These are phyloP conservation scores for Leptosomus discolor DNA, from an alignment of 2,113 vertebrate species.

Conservation along the genomic window DNA sequence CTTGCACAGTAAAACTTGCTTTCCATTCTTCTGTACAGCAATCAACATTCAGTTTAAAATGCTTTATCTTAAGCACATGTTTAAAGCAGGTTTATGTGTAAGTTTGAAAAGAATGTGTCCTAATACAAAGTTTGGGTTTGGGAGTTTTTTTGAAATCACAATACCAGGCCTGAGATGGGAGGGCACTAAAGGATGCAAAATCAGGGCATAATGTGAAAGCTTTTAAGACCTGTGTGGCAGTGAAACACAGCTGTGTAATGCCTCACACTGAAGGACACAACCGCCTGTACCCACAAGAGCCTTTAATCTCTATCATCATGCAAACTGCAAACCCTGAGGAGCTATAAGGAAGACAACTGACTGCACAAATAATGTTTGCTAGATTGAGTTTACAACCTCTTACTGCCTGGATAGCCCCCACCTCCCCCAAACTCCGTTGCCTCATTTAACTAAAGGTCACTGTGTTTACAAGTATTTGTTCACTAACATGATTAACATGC, in stretches of 20 bases:
- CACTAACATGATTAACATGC: not conserved
- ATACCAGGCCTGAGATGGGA: not conserved
- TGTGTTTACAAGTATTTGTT: not conserved
- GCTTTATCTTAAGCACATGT: not conserved
- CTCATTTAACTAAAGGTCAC: not conserved
- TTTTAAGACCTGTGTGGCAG: not conserved
- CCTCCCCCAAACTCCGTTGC: accelerated
- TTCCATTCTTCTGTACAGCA: not conserved
- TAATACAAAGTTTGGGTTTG: not conserved
- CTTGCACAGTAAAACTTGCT: not conserved
- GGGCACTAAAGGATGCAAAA: not conserved
- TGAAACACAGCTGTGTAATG: not conserved
- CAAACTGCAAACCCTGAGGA: not conserved
- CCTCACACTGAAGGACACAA: not conserved
- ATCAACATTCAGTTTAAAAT: not conserved
- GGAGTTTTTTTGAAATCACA: not conserved
- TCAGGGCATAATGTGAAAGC: not conserved
- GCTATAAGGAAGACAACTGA: not conserved
- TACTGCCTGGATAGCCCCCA: not conserved
- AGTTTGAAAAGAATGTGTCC: not conserved
- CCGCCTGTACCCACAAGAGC: not conserved
- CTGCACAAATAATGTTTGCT: not conserved
- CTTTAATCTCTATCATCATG: accelerated
- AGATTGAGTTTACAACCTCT: not conserved
- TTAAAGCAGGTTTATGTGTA: not conserved